Percentiles rank a stretch among this genome's conserved stretches.
Conservation (phyloP, 2,888 invertebrate genomes). For the Andricus quercusramuli region DNA sequence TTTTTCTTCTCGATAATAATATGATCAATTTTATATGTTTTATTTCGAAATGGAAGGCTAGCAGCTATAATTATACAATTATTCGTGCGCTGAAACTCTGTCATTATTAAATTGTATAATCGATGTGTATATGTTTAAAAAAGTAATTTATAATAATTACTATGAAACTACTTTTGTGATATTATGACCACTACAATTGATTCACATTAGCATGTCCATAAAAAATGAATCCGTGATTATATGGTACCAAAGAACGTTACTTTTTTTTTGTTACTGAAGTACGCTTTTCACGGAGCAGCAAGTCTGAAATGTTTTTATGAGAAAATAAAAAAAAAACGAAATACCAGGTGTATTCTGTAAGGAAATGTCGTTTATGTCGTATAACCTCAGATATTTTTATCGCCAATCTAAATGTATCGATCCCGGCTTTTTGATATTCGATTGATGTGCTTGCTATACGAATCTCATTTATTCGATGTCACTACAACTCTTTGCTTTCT, state of each 20-base stretch:
- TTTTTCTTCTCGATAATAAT: no score
- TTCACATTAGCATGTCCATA: no score
- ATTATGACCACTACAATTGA: no score
- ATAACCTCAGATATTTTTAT: constrained; percentile 9
- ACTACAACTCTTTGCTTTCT: neutral
- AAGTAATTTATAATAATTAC: no score
- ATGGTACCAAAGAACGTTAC: neutral
- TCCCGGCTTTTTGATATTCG: constrained; percentile 22
- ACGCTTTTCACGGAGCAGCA: neutral
- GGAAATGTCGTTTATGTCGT: neutral
- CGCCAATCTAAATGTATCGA: constrained; percentile 8
- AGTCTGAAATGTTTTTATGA: neutral
- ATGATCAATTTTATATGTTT: no score
- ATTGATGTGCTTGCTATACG: constrained; percentile 9
- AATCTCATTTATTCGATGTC: neutral
- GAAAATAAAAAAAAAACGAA: neutral
- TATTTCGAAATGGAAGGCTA: no score
- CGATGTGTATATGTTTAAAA: no score
- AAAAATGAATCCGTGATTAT: neutral
- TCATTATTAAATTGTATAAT: no score
- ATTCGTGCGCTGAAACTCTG: no score
- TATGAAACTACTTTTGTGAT: no score
- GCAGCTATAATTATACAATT: no score
- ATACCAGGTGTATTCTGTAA: constrained; percentile 4
- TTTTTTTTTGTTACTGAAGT: neutral